Base-by-base conservation (phyloP, 2,113 vertebrate genomes). In the Oreocharis arfaki region DNA sequence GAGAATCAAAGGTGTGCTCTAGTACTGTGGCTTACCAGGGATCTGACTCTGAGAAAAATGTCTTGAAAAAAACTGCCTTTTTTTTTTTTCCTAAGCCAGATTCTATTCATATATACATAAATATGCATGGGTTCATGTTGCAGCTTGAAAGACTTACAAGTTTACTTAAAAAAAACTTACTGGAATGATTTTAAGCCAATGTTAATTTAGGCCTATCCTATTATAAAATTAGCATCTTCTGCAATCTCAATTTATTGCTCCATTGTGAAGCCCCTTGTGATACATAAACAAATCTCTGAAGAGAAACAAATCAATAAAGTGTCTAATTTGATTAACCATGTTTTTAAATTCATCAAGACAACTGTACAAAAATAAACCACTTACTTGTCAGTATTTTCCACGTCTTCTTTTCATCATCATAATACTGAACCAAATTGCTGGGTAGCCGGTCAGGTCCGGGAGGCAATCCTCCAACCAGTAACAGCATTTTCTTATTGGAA, bases 381-480 rank as follows among this genome's bases (percentile, higher is more conserved):
- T 99, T 98, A 99, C 99, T 99, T 98, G 99, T 99, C 97, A 99
- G 99, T 97, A 99, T 99, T 98, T 99, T 99, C 99, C 99, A 99
- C 5, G 99, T 99, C 98, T 99, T 99, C 98, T 99, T 99, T 97
- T 99, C 99, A 74, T 99, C 99, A 57, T 99, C 99, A 37, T 99
- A 99, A 98, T 99, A 99, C 97, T 99, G 99, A 98, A 99, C 99
- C 98, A 99, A 98, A 98, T 99, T 99, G 98, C 99, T 99, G 96
- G 99, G 99, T 89, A 99, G 99, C 89, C 99, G 99, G 98, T 99
- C 99, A 30, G 99, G 99, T 98, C 99, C 99, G 30, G 99, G 99
- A 97, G 99, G 99, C 98, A 99, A 96, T 90, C 99, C 99, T 97
- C 99, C 99, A 93, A 99, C 99, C 98, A 99, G 93, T 96, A 99